Percentiles rank a stretch among this genome's conserved stretches.
These are phyloP conservation scores for Scaeva pyrastri DNA, from an alignment of 2,888 invertebrate genomes.

Conservation along the genomic window DNA sequence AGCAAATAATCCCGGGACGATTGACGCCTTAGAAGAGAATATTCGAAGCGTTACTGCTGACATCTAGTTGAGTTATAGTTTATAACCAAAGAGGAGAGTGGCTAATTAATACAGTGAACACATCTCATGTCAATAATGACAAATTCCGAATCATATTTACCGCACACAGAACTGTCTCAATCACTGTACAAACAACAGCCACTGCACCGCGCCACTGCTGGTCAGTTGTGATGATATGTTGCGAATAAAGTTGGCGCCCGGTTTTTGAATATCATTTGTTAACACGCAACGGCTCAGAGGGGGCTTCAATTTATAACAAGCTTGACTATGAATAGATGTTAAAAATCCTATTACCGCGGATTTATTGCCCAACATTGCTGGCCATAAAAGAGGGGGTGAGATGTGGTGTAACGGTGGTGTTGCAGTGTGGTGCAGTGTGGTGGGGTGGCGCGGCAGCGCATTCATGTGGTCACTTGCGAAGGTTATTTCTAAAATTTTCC, in stretches of 20 bases:
- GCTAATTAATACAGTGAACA: too few species aligned
- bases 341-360: slow-evolving; percentile 76
- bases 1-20: too few species aligned
- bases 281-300: slow-evolving; percentile 62
- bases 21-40: too few species aligned
- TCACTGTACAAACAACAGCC: slow-evolving; percentile 51
- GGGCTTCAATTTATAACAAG: slow-evolving; percentile 29
- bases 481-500: slow-evolving; percentile 77
- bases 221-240: not conserved
- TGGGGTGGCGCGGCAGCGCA: slow-evolving; percentile 47
- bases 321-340: slow-evolving; percentile 63
- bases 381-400: slow-evolving; percentile 29
- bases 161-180: not conserved
- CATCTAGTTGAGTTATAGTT: too few species aligned
- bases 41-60: too few species aligned
- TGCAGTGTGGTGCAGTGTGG: not conserved
- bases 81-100: too few species aligned
- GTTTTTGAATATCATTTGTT: slow-evolving; percentile 68
- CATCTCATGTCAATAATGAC: too few species aligned
- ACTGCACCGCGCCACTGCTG: not conserved
- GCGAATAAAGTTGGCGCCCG: slow-evolving; percentile 43
- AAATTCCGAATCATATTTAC: too few species aligned
- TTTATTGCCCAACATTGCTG: slow-evolving; percentile 66
- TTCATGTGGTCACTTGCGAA: slow-evolving; percentile 72
- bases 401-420: slow-evolving; percentile 5